phyloP scores from a whole-genome alignment of 2,113 vertebrate genomes.

The Copsychus sechellarum region DNA sequence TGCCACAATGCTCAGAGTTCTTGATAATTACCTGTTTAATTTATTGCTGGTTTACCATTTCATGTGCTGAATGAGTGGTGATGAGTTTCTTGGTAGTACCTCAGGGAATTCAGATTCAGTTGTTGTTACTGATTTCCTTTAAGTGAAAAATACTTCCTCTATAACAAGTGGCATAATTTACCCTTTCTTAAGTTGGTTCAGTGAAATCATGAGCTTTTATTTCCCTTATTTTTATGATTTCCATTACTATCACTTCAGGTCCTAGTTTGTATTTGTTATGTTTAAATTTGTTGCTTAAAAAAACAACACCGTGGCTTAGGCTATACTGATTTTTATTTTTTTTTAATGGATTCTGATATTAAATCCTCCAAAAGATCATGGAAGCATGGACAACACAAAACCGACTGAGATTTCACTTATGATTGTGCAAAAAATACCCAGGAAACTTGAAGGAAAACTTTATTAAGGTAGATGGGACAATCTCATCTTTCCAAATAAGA shows the following conservation, averaged over 20 bases:
- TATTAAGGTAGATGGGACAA: neutral
- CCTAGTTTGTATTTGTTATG: neutral
- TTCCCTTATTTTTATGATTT: neutral
- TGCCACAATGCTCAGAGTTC: neutral
- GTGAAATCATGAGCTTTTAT: neutral
- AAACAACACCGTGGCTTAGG: neutral
- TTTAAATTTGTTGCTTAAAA: neutral
- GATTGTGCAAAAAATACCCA: neutral
- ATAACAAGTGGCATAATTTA: neutral
- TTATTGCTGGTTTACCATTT: neutral
- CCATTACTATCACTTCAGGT: neutral
- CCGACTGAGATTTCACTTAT: neutral
- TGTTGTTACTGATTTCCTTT: neutral
- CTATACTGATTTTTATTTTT: neutral
- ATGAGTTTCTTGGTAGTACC: neutral
- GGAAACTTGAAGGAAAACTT: neutral
- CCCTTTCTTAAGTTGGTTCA: neutral
- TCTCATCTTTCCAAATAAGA: neutral
- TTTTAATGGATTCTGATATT: neutral
- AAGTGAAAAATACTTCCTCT: neutral
- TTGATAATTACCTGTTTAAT: neutral
- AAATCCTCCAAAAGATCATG: neutral
- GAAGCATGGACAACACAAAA: neutral
- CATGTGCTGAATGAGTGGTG: neutral
- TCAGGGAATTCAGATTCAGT: neutral